A percentile compares a stretch with the other conserved stretches of the same genome.
Conservation (phyloP, 2,113 vertebrate genomes). For the Pluvialis apricaria region DNA sequence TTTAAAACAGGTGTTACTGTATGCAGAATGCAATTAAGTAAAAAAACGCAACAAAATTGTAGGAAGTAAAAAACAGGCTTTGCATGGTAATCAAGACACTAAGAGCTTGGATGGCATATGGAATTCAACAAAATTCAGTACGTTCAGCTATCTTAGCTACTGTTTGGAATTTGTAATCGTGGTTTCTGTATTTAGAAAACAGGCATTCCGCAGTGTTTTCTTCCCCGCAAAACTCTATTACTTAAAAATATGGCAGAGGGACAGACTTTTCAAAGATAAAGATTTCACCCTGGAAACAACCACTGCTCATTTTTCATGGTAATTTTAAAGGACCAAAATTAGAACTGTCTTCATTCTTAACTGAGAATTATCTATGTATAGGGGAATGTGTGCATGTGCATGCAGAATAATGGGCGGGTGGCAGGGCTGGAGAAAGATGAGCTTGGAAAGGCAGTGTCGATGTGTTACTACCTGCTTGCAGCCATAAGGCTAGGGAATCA, state of each 20-base stretch:
- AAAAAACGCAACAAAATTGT: not conserved
- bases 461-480: conserved; percentile 62
- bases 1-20: not conserved
- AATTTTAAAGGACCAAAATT: not conserved
- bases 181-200: not conserved
- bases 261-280: not conserved
- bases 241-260: not conserved
- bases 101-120: not conserved
- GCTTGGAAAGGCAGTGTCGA: conserved; percentile 24
- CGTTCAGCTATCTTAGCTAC: not conserved
- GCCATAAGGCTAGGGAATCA: conserved; percentile 75
- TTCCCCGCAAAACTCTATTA: not conserved
- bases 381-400: not conserved
- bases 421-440: conserved; percentile 23
- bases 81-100: not conserved
- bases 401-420: not conserved
- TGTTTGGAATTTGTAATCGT: not conserved
- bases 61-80: not conserved
- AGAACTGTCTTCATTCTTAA: not conserved
- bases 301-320: not conserved
- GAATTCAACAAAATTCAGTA: not conserved
- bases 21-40: not conserved
- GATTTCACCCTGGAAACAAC: not conserved
- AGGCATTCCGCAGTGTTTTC: not conserved
- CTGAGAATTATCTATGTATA: fast-evolving